Evolutionary conservation across 2,888 invertebrate genomes (phyloP).

Genomic region (Drosophila borealis): DNA sequence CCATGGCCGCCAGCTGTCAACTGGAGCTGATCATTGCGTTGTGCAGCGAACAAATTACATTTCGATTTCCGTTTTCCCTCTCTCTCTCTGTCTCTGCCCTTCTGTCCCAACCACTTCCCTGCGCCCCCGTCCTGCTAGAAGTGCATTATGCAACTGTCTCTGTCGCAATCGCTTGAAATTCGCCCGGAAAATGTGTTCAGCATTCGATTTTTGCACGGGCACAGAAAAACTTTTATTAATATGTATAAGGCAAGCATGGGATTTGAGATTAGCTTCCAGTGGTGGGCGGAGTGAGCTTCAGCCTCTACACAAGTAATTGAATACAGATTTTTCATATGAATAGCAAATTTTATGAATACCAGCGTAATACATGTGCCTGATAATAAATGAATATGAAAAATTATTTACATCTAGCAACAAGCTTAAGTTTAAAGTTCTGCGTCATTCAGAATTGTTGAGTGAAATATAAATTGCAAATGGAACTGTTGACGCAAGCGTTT

Average conservation of each 20-base stretch:
- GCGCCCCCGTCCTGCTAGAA: constrained; percentile 9
- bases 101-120: background rate
- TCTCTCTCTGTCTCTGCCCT: too few relatives aligned
- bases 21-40: constrained; percentile 55
- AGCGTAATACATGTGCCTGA: background rate
- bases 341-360: constrained; percentile 5
- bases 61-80: constrained; percentile 67
- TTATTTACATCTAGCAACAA: too few relatives aligned
- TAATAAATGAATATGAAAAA: background rate
- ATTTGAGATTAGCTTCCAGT: constrained; percentile 39
- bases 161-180: constrained; percentile 37
- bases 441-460: background rate
- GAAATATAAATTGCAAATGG: background rate
- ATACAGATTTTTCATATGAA: constrained; percentile 13
- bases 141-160: constrained; percentile 61
- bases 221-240: constrained; percentile 51
- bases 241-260: constrained; percentile 24
- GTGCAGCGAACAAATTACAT: constrained; percentile 70
- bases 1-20: constrained; percentile 69
- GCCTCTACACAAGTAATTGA: constrained; percentile 20
- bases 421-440: background rate
- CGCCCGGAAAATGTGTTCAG: constrained; percentile 44
- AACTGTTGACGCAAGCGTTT: background rate
- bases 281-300: background rate
- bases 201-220: constrained; percentile 29